Base-by-base conservation (phyloP, 1,140 invertebrate genomes). In the Grapholita molesta region DNA sequence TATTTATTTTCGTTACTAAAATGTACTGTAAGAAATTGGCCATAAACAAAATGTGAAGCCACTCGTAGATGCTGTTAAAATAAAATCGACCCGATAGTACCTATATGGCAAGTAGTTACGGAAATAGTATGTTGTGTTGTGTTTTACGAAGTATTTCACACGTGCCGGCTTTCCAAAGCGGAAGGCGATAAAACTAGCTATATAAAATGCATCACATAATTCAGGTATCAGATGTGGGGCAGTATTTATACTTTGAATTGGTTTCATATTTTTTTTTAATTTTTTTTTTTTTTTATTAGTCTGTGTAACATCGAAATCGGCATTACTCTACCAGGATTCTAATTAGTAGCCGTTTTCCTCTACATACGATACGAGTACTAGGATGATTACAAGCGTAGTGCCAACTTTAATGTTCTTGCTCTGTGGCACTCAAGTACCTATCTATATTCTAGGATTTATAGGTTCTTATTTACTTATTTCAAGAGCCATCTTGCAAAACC, bases 91-190 rank as follows among this genome's bases (percentile, higher is more conserved):
- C n/a, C n/a, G n/a, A n/a, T n/a, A n/a, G n/a, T n/a, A n/a, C n/a
- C n/a, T n/a, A 28, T 15, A 57, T 6, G 55, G 24, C n/a, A 32
- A 28, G 12, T 28, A 32, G 24, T 61, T 61, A 25, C 55, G 24
- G 66, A 64, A 57, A 67, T 70, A 70, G 38, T 25, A 52, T 67
- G 68, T 68, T 70, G 67, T 66, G 53, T 57, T 35, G 68, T 76
- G 70, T n/a, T n/a, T n/a, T n/a, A 72, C 70, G 72, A 42, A 69
- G 69, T 72, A 75, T 66, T 65, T 73, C 73, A 75, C 75, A 65
- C 70, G 72, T 55, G 42, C 18, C 15, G 35, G 38, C 69, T 78
- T 79, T 70, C 77, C 67, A 75, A 75, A 74, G 0, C 7, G 12
- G 12, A 38, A 38, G 2, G 21, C 52, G 24, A 61, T 21, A 48